Conservation (phyloP, 2,113 vertebrate genomes). For the Pleuronectes platessa region DNA sequence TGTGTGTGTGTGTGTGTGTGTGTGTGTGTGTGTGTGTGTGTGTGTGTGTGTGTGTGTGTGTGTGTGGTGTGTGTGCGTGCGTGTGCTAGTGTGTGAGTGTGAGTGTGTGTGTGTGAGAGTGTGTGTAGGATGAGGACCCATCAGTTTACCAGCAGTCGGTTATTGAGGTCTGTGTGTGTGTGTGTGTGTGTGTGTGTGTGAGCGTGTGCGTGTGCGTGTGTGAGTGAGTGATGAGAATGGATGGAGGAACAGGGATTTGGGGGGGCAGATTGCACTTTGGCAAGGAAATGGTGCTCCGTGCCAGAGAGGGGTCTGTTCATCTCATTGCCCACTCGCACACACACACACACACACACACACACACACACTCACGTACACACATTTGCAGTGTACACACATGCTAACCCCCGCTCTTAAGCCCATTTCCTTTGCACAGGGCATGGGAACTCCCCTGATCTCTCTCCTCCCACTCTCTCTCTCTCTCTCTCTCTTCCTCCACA, state of each 20-base stretch:
- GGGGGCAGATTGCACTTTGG: constrained; percentile 65
- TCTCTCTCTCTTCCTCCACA: constrained; percentile 69
- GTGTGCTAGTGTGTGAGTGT: background rate
- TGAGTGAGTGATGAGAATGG: constrained; percentile 46
- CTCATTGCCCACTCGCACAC: constrained; percentile 73
- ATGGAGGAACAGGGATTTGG: constrained; percentile 53
- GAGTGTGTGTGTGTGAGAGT: constrained; percentile 14
- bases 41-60: constrained; percentile 5
- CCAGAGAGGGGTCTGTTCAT: constrained; percentile 79
- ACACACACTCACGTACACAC: constrained; percentile 15
- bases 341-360: constrained; percentile 10
- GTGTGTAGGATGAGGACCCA: constrained; percentile 31
- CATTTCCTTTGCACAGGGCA: constrained; percentile 85
- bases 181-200: constrained; percentile 34
- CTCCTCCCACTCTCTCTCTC: constrained; percentile 65
- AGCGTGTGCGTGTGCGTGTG: constrained; percentile 19
- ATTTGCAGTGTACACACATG: constrained; percentile 28
- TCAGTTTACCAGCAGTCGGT: too few relatives aligned
- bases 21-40: constrained; percentile 33
- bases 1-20: constrained; percentile 16
- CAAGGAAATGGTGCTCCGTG: constrained; percentile 66
- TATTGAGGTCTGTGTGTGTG: too few relatives aligned
- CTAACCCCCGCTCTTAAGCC: constrained; percentile 75
- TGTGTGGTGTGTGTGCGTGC: constrained; percentile 15
- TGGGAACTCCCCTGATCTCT: constrained; percentile 82